These are phyloP conservation scores for Ceyx erithaca DNA, from an alignment of 2,797 vertebrate genomes.

Conservation along the genomic window DNA sequence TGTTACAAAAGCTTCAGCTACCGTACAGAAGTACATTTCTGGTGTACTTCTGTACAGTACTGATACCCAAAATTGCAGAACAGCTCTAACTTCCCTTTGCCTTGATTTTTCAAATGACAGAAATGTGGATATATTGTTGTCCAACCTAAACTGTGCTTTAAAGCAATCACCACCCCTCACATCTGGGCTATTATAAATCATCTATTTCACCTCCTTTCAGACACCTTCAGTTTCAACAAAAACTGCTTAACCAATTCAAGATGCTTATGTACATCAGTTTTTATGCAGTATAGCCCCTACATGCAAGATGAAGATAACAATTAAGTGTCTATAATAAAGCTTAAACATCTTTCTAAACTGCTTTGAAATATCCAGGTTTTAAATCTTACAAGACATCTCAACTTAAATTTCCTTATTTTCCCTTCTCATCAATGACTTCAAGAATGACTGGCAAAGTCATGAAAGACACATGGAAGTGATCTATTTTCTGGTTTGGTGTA, in stretches of 20 bases:
- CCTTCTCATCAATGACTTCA: background rate
- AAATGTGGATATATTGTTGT: background rate
- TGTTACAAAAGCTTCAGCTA: background rate
- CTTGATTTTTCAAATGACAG: background rate
- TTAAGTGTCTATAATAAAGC: background rate
- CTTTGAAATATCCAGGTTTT: background rate
- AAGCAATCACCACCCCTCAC: background rate
- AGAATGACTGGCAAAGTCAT: background rate
- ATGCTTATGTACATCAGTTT: background rate
- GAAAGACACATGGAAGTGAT: background rate
- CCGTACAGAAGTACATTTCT: background rate
- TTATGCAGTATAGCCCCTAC: background rate
- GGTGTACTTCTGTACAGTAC: background rate
- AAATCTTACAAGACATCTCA: background rate
- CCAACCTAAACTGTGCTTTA: background rate
- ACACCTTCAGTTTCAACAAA: background rate
- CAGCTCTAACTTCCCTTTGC: background rate
- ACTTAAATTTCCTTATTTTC: background rate
- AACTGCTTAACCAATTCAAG: background rate
- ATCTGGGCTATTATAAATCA: background rate
- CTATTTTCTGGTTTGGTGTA: background rate
- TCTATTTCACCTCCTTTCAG: background rate
- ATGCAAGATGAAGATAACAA: background rate
- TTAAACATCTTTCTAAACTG: background rate
- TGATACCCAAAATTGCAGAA: background rate